Evolutionary conservation across 1,140 invertebrate species (phyloP).

Genomic region (Probaryconus sp.): DNA sequence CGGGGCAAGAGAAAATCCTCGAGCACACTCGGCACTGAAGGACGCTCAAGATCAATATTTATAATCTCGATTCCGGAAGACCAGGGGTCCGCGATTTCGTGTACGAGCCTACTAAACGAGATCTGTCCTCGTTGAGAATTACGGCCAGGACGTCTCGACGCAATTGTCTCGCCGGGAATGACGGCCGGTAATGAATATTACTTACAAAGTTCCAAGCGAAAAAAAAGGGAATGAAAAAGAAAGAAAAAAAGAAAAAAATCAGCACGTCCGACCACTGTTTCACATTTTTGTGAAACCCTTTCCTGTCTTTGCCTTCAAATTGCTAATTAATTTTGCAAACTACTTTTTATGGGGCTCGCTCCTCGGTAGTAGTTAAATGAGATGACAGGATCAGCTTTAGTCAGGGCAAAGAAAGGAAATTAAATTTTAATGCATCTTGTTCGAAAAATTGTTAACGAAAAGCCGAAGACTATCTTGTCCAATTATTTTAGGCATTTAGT

Average conservation of each 20-base stretch:
- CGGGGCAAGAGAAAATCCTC: conserved; percentile 71
- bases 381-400: conserved; percentile 33
- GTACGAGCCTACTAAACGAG: conserved; percentile 63
- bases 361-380: conserved; percentile 36
- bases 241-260: conserved; percentile 9
- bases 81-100: conserved; percentile 66
- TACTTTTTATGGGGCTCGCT: conserved; percentile 31
- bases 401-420: conserved; percentile 21
- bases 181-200: conserved; percentile 53
- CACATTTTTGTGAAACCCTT: conserved; percentile 18
- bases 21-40: conserved; percentile 72
- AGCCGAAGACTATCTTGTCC: too few relatives aligned
- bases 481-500: too few relatives aligned
- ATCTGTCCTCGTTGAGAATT: conserved; percentile 44
- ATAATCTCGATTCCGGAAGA: conserved; percentile 75
- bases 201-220: conserved; percentile 42
- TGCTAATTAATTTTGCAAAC: conserved; percentile 57
- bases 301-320: conserved; percentile 32
- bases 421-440: conserved; percentile 26
- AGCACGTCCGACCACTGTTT: conserved; percentile 1
- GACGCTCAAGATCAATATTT: conserved; percentile 77
- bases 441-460: conserved; percentile 38
- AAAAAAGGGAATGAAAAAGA: background rate
- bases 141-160: conserved; percentile 33
- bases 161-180: conserved; percentile 42